Base-by-base conservation (phyloP, 2,113 vertebrate genomes). In the Hydrolagus affinis region DNA sequence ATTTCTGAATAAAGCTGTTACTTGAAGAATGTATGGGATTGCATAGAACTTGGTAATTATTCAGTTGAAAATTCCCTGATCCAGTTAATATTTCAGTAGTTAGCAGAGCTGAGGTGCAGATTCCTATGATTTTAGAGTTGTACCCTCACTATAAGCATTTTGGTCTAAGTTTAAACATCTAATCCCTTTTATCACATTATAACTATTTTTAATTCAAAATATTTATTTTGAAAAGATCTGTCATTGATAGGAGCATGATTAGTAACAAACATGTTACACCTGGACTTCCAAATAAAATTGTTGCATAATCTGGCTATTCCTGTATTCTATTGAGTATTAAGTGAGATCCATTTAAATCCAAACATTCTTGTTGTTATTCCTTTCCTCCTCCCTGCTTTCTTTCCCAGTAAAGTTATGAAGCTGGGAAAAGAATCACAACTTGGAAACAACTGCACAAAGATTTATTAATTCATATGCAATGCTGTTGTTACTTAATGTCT, bases 171-270 rank as follows among this genome's bases (percentile, higher is more conserved):
- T 44, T 44, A n/a, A n/a, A n/a, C n/a, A 44, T 44, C 32, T 75
- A 32, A 12, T 64, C 70, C 32, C 64, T 83, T 28, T 66, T 0
- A 19, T 4, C 78, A 83, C 17, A 17, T 66, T 32, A 9, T 9
- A 7, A 1, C 14, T 8, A 64, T 21, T 44, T 75, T 64, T 68
- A 30, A 28, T 83, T 66, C 14, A 83, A 21, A 11, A 66, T 83
- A 83, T 83, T 83, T 83, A 83, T 83, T 66, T 75, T 44, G 11
- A 56, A 75, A n/a, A 30, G 19, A 66, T 19, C 17, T 19, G 25
- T 83, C 78, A 66, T 64, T 30, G 25, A 64, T 44, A 68, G 10
- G 8, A 32, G 25, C 17, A 23, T 68, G 10, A 8, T 62, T 25
- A 28, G 23, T 30, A 32, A 75, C 44, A 44, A 6, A 44, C 44